Base-by-base conservation (phyloP, 2,888 invertebrate genomes). In the Baronia brevicornis region DNA sequence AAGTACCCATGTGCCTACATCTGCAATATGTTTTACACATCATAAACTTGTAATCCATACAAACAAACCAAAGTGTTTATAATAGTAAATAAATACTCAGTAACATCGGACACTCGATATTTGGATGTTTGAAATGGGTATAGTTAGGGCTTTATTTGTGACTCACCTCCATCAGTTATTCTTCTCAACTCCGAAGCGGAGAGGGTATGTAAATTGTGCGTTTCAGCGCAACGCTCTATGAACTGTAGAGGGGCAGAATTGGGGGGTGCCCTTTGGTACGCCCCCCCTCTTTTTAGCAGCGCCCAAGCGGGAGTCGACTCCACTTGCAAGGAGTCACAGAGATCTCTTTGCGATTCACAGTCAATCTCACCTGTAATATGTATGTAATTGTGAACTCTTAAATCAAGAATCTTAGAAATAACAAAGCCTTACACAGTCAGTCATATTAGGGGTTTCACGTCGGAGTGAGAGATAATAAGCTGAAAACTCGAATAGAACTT, bases 231-330 rank as follows among this genome's bases (percentile, higher is more conserved):
- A 0, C 49, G 24, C 2, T 33, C 28, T 5, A 50, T 33, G 9
- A 38, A 17, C 1, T 2, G 5, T 3, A n/a, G 22, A 1, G 5
- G 33, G 17, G 0, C 62, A 48, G 15, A 29, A 18, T 1, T 52
- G 38, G n/a, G 63, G 27, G 34, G 59, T 67, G 88, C 36, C 6
- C 91, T 74, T 57, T 95, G 94, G 66, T 91, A 91, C 0, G 89
- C 91, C 2, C 94, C 93, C 10, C 90, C 90, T 1, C 75, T 69
- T 61, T 94, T 94, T 44, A 95, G 78, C 3, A 93, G 82, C 6
- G 88, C 90, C 87, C 93, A 93, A 7, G 88, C 84, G 0, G 94
- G 93, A 46, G 87, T 78, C 3, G 75, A 63, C 3, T 79, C 77
- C 2, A 89, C 79, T 46, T 89, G 88, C 6, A 91, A 61, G 3